These are phyloP conservation scores for Diarsia dahlii DNA, from an alignment of 2,888 invertebrate genomes.

Conservation along the genomic window DNA sequence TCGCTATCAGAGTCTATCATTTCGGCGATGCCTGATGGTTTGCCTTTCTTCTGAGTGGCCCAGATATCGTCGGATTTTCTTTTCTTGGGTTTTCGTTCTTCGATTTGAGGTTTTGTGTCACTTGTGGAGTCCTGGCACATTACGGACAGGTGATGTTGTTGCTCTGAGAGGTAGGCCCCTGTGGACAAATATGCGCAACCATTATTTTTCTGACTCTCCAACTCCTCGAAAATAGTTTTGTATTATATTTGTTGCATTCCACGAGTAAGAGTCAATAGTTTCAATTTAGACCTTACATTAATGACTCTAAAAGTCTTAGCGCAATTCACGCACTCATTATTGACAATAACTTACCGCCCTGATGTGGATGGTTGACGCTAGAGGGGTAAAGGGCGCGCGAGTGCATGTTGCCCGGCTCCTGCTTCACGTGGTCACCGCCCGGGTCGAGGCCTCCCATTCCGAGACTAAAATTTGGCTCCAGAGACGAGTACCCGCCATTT, in stretches of 20 bases:
- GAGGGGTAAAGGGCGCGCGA: conserved; percentile 81
- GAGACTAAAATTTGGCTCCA: conserved; percentile 92
- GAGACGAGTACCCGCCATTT: conserved; percentile 89
- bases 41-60: conserved; percentile 92
- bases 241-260: background rate
- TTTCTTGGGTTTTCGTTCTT: conserved; percentile 90
- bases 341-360: conserved; percentile 75
- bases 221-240: background rate
- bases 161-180: conserved; percentile 87
- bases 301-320: background rate
- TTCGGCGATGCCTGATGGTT: conserved; percentile 89
- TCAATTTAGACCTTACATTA: background rate
- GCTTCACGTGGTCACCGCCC: conserved; percentile 89
- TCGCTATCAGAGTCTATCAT: conserved; percentile 92
- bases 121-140: conserved; percentile 82
- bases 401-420: conserved; percentile 85
- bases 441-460: conserved; percentile 93
- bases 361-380: conserved; percentile 83
- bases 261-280: background rate
- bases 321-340: background rate
- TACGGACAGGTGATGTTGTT: conserved; percentile 86
- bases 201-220: background rate
- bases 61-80: conserved; percentile 92
- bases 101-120: conserved; percentile 78
- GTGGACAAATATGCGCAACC: conserved; percentile 24